Evolutionary conservation across 2,113 vertebrate species (phyloP).

Genomic region (Myrmecobius fasciatus): DNA sequence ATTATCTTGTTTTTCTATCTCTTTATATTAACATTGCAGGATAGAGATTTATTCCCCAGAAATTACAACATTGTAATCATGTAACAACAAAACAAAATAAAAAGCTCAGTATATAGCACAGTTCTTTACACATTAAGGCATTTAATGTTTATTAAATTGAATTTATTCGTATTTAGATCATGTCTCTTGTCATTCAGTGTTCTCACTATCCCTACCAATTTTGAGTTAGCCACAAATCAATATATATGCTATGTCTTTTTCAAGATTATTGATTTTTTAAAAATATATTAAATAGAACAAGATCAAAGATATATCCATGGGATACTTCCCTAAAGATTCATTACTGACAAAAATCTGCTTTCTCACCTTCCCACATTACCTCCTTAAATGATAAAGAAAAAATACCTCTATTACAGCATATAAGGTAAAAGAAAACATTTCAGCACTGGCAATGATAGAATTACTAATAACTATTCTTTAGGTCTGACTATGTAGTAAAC

Average conservation of each 20-base stretch:
- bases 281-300: neutral
- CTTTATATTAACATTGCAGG: neutral
- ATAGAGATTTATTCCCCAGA: neutral
- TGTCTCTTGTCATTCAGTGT: neutral
- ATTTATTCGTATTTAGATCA: neutral
- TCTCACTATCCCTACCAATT: neutral
- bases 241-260: neutral
- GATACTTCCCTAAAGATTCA: neutral
- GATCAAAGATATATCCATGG: neutral
- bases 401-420: neutral
- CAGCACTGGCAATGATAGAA: neutral
- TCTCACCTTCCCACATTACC: neutral
- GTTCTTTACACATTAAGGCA: neutral
- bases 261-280: neutral
- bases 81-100: neutral
- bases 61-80: neutral
- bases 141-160: neutral
- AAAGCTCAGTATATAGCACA: neutral
- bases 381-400: neutral
- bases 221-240: neutral
- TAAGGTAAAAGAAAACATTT: neutral
- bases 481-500: neutral
- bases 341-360: neutral
- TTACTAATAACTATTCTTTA: neutral
- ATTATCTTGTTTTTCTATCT: neutral